Evolutionary conservation across 2,888 invertebrate genomes (phyloP).

Genomic region (Eustalomyia histrio): DNA sequence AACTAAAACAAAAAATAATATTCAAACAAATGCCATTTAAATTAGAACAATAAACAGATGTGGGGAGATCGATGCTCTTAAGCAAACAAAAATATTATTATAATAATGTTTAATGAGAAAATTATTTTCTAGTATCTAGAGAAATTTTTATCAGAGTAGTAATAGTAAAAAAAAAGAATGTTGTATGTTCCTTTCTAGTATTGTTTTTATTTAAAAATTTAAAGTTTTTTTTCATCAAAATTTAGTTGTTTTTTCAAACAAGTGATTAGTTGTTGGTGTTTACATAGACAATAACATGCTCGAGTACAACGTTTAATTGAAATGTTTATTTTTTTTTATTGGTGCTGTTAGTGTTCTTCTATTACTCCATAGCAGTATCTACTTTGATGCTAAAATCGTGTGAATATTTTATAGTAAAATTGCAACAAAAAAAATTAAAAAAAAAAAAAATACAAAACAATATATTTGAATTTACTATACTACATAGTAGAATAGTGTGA

Average conservation of each 20-base stretch:
- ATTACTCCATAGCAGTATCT: background rate
- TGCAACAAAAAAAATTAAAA: constrained; percentile 14
- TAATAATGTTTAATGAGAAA: background rate
- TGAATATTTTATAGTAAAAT: background rate
- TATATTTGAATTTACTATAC: constrained; percentile 19
- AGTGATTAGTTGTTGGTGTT: constrained; percentile 53
- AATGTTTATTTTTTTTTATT: constrained; percentile 25
- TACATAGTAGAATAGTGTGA: constrained; percentile 12
- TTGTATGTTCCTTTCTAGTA: constrained; percentile 9
- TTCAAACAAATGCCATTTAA: constrained; percentile 10
- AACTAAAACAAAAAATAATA: background rate
- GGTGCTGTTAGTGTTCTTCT: background rate
- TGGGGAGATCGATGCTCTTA: background rate
- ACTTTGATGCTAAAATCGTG: constrained; percentile 5
- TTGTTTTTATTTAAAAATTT: background rate
- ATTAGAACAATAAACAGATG: constrained; percentile 21
- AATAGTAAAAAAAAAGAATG: constrained; percentile 7
- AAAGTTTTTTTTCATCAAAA: constrained; percentile 19
- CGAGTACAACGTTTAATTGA: constrained; percentile 41
- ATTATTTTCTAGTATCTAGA: background rate
- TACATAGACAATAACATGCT: constrained; percentile 18
- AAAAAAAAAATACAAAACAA: background rate
- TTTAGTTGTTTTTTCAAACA: constrained; percentile 42
- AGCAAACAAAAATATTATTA: background rate
- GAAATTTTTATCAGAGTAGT: background rate